Conservation (phyloP, 2,888 invertebrate genomes). For the Esperia sulphurella region DNA sequence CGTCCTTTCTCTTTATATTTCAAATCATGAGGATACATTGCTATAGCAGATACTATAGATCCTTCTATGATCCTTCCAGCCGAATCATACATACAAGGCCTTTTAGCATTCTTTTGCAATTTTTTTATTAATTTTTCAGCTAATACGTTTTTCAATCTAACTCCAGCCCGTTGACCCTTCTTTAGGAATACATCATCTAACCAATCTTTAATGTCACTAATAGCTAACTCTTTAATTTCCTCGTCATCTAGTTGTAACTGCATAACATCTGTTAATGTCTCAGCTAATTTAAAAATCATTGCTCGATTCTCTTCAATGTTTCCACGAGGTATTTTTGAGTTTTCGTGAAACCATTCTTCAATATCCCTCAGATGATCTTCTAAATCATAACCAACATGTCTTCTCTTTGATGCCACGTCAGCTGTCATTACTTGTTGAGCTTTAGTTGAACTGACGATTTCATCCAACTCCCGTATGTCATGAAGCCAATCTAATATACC, state of each 20-base stretch:
- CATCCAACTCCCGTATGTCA: background rate
- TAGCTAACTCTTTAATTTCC: background rate
- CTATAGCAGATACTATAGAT: too few species aligned
- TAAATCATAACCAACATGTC: background rate
- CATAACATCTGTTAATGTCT: background rate
- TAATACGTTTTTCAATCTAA: conserved; percentile 6
- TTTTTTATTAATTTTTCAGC: conserved; percentile 5
- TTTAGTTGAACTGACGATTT: background rate
- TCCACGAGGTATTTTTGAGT: background rate
- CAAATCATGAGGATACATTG: too few species aligned
- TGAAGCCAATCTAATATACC: background rate
- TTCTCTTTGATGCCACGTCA: background rate
- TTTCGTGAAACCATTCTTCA: background rate
- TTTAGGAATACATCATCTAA: background rate
- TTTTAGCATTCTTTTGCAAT: too few species aligned
- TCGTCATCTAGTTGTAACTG: background rate
- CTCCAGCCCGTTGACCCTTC: background rate
- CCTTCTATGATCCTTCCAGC: too few species aligned
- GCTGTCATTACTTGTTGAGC: background rate
- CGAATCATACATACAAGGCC: too few species aligned
- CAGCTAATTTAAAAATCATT: background rate
- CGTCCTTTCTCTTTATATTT: too few species aligned
- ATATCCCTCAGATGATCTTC: background rate
- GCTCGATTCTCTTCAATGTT: background rate
- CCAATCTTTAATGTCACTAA: background rate